Conservation (phyloP, 2,113 vertebrate genomes). For the Erythrocercus mccallii region DNA sequence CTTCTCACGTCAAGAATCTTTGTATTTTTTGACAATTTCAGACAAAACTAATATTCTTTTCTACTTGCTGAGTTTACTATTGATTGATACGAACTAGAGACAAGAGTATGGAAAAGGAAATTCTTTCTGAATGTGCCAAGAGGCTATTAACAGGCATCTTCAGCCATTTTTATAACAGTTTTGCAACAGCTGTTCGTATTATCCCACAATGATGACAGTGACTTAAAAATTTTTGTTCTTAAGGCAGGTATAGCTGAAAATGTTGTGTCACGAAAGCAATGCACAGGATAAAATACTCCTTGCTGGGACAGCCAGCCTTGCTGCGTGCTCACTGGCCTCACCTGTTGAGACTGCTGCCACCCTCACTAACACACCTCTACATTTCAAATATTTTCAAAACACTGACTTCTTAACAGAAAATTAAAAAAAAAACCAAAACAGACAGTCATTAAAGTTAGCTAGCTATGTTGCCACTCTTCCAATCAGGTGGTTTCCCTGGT, state of each 20-base stretch:
- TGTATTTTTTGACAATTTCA: constrained; percentile 25
- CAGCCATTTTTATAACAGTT: constrained; percentile 83
- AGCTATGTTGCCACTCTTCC: neutral
- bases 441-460: neutral
- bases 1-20: neutral
- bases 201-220: constrained; percentile 79
- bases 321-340: neutral
- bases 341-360: neutral
- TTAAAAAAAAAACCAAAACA: too few species aligned
- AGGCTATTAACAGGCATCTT: constrained; percentile 82
- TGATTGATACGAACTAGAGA: constrained; percentile 54
- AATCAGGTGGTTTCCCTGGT: fast-evolving
- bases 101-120: constrained; percentile 45
- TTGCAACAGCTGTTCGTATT: constrained; percentile 75
- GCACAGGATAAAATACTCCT: neutral
- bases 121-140: constrained; percentile 63
- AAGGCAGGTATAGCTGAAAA: neutral
- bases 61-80: constrained; percentile 47
- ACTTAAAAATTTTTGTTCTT: constrained; percentile 62
- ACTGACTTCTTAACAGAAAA: neutral
- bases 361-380: neutral
- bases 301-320: neutral
- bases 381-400: neutral
- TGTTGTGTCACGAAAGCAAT: neutral
- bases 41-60: constrained; percentile 10